Evolutionary conservation across 2,888 invertebrate species (phyloP), one percentile per base, ranked within the genome.

Genomic region (Alentia gelatinosa): DNA sequence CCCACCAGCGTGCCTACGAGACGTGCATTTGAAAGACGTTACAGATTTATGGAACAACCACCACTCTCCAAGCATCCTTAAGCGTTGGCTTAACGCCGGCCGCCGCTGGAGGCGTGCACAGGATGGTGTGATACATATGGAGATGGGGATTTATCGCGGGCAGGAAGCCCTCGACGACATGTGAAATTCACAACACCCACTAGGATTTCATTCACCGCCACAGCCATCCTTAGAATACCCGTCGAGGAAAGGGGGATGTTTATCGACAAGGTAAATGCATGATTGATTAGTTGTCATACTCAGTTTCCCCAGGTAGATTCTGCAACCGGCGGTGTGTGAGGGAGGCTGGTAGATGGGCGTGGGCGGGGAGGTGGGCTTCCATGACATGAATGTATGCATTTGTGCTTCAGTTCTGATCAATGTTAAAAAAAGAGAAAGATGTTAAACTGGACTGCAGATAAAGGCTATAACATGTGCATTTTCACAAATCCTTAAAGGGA

Each of bases 201-300:
- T 68, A 30, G 68, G 68, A 68, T 68, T 68, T 68, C 68, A 30
- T 68, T 68, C 23, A 56, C 23, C 23, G 56, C 56, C 56, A 19
- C 3, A 56, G 47, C 56, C 5, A 56, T 56, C 56, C 56, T 5
- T 56, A 56, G 5, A 56, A 47, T n/a, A 56, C 56, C 56, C 56
- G n/a, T 56, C 19, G 56, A 19, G 56, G n/a, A n/a, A 19, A 56
- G 4, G 39, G 79, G 39, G n/a, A 39, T 39, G 79, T 39, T 39
- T 79, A 37, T 79, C 79, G 35, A 79, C 39, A 79, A 79, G 79
- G 79, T 79, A 79, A 79, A 79, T 79, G 79, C 12, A 39, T 79
- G 79, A 79, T 79, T 79, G 79, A 79, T 79, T 79, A 79, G 15
- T 79, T 79, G 79, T 39, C 79, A 39, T 79, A 37, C 37, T 37